phyloP scores from a whole-genome alignment of 2,113 vertebrate species.

The Scatophagus argus region DNA sequence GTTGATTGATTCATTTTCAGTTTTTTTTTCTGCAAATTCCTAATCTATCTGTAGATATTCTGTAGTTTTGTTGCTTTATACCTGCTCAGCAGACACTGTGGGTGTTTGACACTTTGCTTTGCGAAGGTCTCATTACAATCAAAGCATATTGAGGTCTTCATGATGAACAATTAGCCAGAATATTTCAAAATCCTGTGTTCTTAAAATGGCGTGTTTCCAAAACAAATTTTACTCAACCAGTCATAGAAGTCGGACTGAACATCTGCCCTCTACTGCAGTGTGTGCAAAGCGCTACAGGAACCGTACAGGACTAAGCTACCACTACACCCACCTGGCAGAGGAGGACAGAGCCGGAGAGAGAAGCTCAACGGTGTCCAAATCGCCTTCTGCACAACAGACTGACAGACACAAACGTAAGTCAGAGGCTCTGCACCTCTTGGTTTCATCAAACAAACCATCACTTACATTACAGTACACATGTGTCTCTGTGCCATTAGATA shows the following conservation, averaged over 20 bases:
- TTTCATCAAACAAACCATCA: not conserved
- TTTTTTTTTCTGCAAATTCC: not conserved
- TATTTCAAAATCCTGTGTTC: not conserved
- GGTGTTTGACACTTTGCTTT: constrained; percentile 7
- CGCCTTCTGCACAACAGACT: constrained; percentile 86
- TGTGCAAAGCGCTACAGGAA: constrained; percentile 98
- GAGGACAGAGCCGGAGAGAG: constrained; percentile 90
- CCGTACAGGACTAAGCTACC: constrained; percentile 96
- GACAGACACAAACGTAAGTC: constrained; percentile 92
- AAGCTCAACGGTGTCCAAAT: constrained; percentile 85
- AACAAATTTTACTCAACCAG: constrained; percentile 4
- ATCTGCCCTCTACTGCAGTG: constrained; percentile 79
- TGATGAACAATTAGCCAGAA: not conserved
- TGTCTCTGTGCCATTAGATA: not conserved
- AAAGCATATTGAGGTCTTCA: not conserved
- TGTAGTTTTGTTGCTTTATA: not conserved
- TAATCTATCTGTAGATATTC: not conserved
- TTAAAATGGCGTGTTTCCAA: not conserved
- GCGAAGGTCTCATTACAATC: not conserved
- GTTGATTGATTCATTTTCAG: not conserved
- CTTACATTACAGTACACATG: not conserved
- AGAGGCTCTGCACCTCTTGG: not conserved
- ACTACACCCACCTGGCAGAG: constrained; percentile 93
- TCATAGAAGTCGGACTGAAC: constrained; percentile 7
- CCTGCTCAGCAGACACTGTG: not conserved